phyloP scores from a whole-genome alignment of 2,113 vertebrate species.

The Maccullochella peelii region DNA sequence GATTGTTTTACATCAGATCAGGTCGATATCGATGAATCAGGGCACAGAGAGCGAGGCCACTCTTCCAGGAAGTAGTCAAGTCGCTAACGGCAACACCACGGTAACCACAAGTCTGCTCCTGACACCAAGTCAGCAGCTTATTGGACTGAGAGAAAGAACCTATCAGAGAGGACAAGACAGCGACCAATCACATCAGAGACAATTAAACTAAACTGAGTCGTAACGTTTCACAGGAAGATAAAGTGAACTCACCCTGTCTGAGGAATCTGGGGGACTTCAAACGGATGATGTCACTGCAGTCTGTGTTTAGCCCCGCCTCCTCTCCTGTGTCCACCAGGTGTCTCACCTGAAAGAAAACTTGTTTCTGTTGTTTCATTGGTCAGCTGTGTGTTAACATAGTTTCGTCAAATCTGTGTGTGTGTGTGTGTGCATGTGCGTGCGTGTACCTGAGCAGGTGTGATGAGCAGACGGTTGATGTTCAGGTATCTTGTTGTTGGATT shows the following conservation, averaged over 20 bases:
- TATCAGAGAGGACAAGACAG: constrained; percentile 62
- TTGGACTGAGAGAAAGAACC: constrained; percentile 90
- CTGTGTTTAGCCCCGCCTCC: constrained; percentile 80
- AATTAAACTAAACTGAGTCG: no score
- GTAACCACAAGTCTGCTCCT: constrained; percentile 92
- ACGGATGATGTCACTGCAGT: constrained; percentile 81
- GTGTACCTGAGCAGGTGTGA: constrained; percentile 90
- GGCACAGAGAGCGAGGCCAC: constrained; percentile 93
- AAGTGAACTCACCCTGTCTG: constrained; percentile 85
- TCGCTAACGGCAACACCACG: constrained; percentile 88
- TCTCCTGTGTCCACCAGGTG: constrained; percentile 94
- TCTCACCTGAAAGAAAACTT: constrained; percentile 85
- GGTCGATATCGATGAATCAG: constrained; percentile 94
- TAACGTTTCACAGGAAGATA: neutral
- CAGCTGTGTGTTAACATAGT: neutral
- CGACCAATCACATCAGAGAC: neutral
- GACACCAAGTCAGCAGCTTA: constrained; percentile 94
- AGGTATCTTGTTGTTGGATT: constrained; percentile 93
- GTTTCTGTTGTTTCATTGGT: neutral
- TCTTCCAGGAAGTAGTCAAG: constrained; percentile 95
- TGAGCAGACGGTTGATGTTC: constrained; percentile 87
- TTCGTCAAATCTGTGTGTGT: neutral
- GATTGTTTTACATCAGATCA: constrained; percentile 91
- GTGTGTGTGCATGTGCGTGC: neutral
- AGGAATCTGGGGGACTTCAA: constrained; percentile 85